A percentile compares a stretch with the other conserved stretches of the same genome.
phyloP scores from a whole-genome alignment of 2,113 vertebrate species.

The Aramus guarauna region DNA sequence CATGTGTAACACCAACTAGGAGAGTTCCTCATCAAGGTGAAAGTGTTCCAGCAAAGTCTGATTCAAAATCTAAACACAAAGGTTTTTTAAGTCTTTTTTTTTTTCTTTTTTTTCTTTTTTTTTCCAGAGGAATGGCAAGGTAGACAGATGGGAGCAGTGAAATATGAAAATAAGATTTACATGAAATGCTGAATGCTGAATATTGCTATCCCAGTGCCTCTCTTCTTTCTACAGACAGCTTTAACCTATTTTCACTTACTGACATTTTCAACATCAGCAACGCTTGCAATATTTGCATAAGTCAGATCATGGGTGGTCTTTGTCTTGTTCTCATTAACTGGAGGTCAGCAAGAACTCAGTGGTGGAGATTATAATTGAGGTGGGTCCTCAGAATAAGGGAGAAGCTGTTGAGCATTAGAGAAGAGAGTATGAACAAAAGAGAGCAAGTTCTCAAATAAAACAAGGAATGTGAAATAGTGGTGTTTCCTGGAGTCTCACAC shows the following conservation, averaged over 20 bases:
- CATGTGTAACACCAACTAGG: rapidly evolving
- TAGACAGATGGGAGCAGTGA: neutral
- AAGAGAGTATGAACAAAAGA: neutral
- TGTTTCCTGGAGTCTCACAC: neutral
- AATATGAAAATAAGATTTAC: neutral
- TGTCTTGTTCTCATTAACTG: slow-evolving; percentile 3
- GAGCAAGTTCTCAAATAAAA: neutral
- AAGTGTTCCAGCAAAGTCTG: neutral
- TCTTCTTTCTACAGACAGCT: neutral
- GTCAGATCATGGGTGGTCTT: slow-evolving; percentile 13
- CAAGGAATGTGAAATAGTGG: neutral
- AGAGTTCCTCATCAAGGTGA: neutral
- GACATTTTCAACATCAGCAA: neutral
- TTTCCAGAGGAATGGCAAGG: neutral
- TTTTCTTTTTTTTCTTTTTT: neutral
- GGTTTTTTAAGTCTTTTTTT: neutral
- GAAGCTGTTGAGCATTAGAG: neutral
- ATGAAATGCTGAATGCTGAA: neutral
- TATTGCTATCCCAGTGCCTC: neutral
- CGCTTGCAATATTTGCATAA: neutral
- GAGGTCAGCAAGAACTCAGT: neutral
- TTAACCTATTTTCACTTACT: neutral
- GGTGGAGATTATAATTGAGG: neutral
- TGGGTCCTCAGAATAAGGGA: neutral
- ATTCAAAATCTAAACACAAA: neutral